Percentiles rank a stretch among this genome's conserved stretches.
phyloP scores from a whole-genome alignment of 2,888 invertebrate genomes.

The Lasioglossum morio region DNA sequence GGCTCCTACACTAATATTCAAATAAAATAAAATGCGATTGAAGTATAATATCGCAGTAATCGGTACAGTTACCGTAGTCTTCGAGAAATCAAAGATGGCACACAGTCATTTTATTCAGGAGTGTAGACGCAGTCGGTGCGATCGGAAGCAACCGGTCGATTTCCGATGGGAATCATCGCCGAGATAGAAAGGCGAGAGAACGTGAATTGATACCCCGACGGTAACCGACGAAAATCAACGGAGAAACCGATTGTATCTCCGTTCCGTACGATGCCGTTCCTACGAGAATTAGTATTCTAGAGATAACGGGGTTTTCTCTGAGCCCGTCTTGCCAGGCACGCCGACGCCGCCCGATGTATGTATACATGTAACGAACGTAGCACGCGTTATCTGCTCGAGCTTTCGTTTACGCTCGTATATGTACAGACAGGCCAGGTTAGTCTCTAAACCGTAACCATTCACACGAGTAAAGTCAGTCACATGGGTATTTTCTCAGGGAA shows the following conservation, averaged over 20 bases:
- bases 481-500: slow-evolving; percentile 81
- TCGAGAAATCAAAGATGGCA: neutral
- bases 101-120: neutral
- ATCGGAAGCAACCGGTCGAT: neutral
- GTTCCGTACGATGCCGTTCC: slow-evolving; percentile 58
- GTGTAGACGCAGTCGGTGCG: neutral
- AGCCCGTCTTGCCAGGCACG: slow-evolving; percentile 47
- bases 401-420: slow-evolving; percentile 21
- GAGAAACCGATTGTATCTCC: slow-evolving; percentile 59
- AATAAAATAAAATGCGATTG: too few relatives aligned
- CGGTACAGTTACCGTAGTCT: too few relatives aligned
- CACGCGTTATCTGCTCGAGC: slow-evolving; percentile 22
- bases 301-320: slow-evolving; percentile 61
- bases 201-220: slow-evolving; percentile 39
- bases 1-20: too few relatives aligned
- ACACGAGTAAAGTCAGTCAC: slow-evolving; percentile 69
- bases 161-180: too few relatives aligned
- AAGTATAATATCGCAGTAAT: too few relatives aligned
- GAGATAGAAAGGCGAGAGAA: slow-evolving; percentile 28
- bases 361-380: slow-evolving; percentile 1
- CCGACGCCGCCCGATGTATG: slow-evolving; percentile 30
- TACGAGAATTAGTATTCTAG: slow-evolving; percentile 63
- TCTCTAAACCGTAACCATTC: slow-evolving; percentile 72
- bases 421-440: slow-evolving; percentile 45
- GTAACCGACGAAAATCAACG: slow-evolving; percentile 43